Percentiles rank a stretch among this genome's conserved stretches.
These are phyloP conservation scores for Eupleurogrammus muticus DNA, from an alignment of 2,797 vertebrate genomes.

Conservation along the genomic window DNA sequence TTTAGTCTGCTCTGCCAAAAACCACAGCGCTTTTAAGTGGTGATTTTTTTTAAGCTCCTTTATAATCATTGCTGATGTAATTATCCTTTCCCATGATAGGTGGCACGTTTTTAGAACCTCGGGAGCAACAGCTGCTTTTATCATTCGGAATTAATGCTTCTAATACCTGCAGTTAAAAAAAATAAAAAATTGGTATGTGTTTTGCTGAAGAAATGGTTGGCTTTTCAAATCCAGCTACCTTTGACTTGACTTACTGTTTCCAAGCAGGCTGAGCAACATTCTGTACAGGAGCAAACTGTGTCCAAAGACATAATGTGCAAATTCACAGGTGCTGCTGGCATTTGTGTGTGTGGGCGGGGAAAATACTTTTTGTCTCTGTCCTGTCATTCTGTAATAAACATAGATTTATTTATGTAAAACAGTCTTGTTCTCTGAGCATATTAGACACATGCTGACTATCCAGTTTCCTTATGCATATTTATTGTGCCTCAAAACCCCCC, in stretches of 20 bases:
- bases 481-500: slow-evolving; percentile 3
- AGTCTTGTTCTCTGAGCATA: neutral
- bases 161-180: slow-evolving; percentile 9
- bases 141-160: neutral
- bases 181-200: neutral
- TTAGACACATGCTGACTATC: neutral
- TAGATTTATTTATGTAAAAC: slow-evolving; percentile 13
- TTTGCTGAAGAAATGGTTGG: neutral
- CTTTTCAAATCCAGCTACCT: slow-evolving; percentile 1
- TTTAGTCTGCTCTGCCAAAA: slow-evolving; percentile 1
- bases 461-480: slow-evolving; percentile 6
- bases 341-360: neutral
- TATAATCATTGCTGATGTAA: slow-evolving; percentile 8
- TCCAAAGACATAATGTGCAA: slow-evolving; percentile 16
- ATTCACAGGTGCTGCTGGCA: neutral
- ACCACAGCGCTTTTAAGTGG: slow-evolving; percentile 4
- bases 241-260: neutral
- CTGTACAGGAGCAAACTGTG: slow-evolving; percentile 19
- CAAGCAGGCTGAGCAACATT: slow-evolving; percentile 33
- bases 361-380: slow-evolving; percentile 6
- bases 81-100: slow-evolving; percentile 7
- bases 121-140: neutral
- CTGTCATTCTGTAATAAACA: slow-evolving; percentile 25
- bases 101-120: slow-evolving; percentile 1
- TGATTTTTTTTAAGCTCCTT: slow-evolving; percentile 17